Conservation (phyloP, 2,888 invertebrate genomes). For the Hyposoter dolosus region DNA sequence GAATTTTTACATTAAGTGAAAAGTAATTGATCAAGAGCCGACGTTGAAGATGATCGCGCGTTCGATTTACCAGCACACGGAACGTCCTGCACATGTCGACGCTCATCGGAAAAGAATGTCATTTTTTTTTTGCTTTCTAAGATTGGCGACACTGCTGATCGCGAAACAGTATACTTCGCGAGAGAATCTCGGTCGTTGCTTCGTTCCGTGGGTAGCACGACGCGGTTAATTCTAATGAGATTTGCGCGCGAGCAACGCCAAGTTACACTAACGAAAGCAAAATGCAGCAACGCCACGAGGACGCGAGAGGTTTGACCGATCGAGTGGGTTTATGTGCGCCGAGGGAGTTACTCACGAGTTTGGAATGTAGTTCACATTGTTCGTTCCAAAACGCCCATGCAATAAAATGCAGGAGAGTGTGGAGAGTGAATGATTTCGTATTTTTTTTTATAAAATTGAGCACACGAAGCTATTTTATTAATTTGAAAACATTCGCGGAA, state of each 20-base stretch:
- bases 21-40: not conserved
- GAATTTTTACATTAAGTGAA: not conserved
- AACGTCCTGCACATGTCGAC: not conserved
- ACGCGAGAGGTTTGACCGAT: conserved; percentile 58
- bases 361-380: conserved; percentile 78
- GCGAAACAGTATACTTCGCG: not conserved
- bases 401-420: conserved; percentile 13
- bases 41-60: not conserved
- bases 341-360: conserved; percentile 73
- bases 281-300: conserved; percentile 18
- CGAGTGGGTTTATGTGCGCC: conserved; percentile 51
- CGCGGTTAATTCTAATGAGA: conserved; percentile 72
- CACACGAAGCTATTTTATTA: too few relatives aligned
- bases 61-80: not conserved
- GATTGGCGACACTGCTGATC: not conserved
- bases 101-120: not conserved
- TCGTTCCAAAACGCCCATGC: conserved; percentile 71
- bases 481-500: too few relatives aligned
- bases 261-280: conserved; percentile 21
- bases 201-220: conserved; percentile 46
- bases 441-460: not conserved
- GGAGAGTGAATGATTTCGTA: not conserved
- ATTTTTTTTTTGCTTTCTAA: not conserved
- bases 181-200: conserved; percentile 40
- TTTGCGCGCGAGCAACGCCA: conserved; percentile 67